Base-by-base conservation (phyloP, 2,888 invertebrate species). In the Ligdia adustata region DNA sequence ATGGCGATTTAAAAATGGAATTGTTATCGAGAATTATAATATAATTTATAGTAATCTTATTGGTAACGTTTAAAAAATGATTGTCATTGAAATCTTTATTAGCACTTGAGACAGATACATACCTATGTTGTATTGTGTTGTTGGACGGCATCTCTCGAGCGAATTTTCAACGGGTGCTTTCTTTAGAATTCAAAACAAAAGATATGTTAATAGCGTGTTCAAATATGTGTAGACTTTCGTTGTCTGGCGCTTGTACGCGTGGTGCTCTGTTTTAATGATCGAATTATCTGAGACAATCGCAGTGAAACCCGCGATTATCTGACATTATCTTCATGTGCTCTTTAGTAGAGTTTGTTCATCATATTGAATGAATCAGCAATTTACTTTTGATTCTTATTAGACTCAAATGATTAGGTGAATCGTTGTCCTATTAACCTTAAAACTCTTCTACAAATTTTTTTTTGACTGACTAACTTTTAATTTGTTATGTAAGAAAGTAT, bases 141-240 rank as follows among this genome's bases (percentile, higher is more conserved):
- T n/a, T n/a, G n/a, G n/a, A n/a, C n/a, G n/a, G n/a, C n/a, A n/a
- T n/a, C n/a, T n/a, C 3, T 9, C 6, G 13, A 11, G 31, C 26
- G 3, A 16, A 31, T 28, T 37, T 38, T 15, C 13, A 20, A 14
- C 15, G 22, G 26, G 27, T 46, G 44, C 42, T 56, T 56, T 56
- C 47, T 35, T 52, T 45, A 5, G 31, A 37, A 52, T 49, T 12
- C 49, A 32, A 48, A 44, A 55, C 28, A 48, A 53, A 44, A 44
- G 42, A 49, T 24, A 45, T 52, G 40, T 33, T 53, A 46, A 33
- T 50, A 39, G 20, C 28, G 22, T 33, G 33, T 47, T 44, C 15
- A 34, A 34, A 53, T 47, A 15, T 15, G 35, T 26, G 15, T 11
- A 53, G 54, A 71, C 66, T 72, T 72, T 72, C 69, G 47, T 70